phyloP scores from a whole-genome alignment of 2,797 vertebrate genomes.

The Bovichtus variegatus region DNA sequence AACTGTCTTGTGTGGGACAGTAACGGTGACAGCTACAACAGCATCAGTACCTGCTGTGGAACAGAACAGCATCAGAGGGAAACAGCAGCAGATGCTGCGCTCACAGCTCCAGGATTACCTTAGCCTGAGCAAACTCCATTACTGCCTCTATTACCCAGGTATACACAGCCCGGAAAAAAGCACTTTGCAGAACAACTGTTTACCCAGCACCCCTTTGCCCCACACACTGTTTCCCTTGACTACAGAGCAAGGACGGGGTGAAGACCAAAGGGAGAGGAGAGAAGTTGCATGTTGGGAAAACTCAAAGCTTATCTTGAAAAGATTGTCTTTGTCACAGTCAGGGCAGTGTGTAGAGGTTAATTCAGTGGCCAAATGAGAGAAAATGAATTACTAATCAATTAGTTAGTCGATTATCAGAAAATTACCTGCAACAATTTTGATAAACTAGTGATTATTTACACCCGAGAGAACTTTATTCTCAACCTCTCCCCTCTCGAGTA shows the following conservation, averaged over 20 bases:
- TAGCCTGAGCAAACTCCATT: conserved; percentile 82
- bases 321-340: conserved; percentile 11
- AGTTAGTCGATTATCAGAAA: background rate
- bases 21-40: conserved; percentile 63
- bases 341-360: background rate
- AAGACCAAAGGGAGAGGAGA: conserved; percentile 28
- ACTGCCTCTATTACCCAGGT: conserved; percentile 78
- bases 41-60: conserved; percentile 68
- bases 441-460: background rate
- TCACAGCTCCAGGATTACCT: conserved; percentile 75
- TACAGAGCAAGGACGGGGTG: conserved; percentile 48
- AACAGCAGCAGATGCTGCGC: conserved; percentile 67
- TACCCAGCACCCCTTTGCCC: conserved; percentile 66
- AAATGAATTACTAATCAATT: conserved; percentile 6
- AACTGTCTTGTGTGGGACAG: conserved; percentile 66
- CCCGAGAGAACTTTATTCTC: background rate
- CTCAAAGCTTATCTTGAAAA: conserved; percentile 12
- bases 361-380: background rate
- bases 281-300: conserved; percentile 23
- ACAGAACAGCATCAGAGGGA: conserved; percentile 52
- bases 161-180: conserved; percentile 72
- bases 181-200: conserved; percentile 78
- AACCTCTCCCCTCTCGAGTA: background rate
- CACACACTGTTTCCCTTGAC: conserved; percentile 52
- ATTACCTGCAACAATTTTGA: background rate